Evolutionary conservation across 2,113 vertebrate genomes (phyloP).

Genomic region (Panthera tigris): DNA sequence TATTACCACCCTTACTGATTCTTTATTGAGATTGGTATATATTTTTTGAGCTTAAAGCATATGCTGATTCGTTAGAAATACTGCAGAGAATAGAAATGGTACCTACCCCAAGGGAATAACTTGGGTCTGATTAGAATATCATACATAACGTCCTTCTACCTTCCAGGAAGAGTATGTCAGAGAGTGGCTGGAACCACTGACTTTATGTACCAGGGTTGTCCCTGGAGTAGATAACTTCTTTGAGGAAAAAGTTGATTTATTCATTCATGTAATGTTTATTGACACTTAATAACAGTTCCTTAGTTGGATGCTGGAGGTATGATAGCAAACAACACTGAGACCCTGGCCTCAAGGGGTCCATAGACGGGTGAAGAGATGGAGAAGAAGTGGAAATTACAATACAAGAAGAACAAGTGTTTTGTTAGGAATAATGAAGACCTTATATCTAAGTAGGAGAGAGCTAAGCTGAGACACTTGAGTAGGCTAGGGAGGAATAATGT

Average conservation of each 20-base stretch:
- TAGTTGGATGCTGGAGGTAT: neutral
- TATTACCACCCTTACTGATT: neutral
- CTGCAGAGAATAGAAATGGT: neutral
- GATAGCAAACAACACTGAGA: neutral
- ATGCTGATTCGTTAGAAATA: neutral
- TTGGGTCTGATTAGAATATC: neutral
- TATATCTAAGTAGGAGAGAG: neutral
- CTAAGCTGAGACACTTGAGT: neutral
- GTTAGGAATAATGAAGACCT: neutral
- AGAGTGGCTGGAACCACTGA: neutral
- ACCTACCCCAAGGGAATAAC: neutral
- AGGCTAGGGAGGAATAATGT: neutral
- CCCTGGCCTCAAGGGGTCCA: neutral
- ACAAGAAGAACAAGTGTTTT: neutral
- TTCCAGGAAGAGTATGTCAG: neutral
- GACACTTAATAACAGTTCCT: neutral
- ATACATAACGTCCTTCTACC: neutral
- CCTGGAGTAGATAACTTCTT: neutral
- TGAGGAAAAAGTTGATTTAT: neutral
- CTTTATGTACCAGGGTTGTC: neutral
- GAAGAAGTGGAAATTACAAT: neutral
- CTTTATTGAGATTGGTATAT: neutral
- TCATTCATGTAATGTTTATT: neutral
- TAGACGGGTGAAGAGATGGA: neutral
- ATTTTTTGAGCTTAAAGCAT: neutral